phyloP scores from a whole-genome alignment of 2,797 vertebrate genomes.

The Lepus townsendii region DNA sequence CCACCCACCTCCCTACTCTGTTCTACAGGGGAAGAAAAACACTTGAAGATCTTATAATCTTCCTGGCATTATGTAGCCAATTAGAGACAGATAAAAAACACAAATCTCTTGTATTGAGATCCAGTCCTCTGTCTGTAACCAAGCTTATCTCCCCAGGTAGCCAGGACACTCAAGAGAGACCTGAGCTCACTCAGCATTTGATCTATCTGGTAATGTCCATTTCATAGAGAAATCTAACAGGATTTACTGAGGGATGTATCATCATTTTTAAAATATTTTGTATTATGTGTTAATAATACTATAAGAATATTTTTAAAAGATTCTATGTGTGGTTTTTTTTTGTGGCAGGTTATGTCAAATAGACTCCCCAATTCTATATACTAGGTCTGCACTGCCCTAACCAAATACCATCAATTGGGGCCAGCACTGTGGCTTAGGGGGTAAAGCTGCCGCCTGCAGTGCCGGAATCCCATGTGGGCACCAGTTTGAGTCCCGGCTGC shows the following conservation, averaged over 20 bases:
- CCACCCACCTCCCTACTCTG: not conserved
- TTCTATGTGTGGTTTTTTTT: not conserved
- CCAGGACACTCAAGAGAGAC: not conserved
- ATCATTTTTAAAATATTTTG: not conserved
- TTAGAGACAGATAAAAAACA: not conserved
- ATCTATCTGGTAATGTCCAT: not conserved
- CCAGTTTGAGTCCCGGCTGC: too few species aligned
- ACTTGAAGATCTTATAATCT: not conserved
- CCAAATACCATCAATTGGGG: not conserved
- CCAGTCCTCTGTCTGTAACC: not conserved
- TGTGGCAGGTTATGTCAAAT: not conserved
- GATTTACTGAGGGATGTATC: not conserved
- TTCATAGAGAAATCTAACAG: not conserved
- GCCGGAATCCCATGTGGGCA: too few species aligned
- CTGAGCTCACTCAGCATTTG: not conserved
- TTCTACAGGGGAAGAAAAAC: not conserved
- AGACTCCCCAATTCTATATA: not conserved
- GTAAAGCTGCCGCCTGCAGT: too few species aligned
- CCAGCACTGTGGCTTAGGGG: too few species aligned
- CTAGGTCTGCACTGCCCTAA: not conserved
- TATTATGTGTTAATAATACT: not conserved
- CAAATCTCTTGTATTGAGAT: not conserved
- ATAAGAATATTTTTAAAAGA: constrained; percentile 12
- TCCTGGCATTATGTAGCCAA: not conserved
- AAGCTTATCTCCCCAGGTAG: not conserved